Evolutionary conservation across 1,140 invertebrate genomes (phyloP).

Genomic region (Rhyzopertha dominica): DNA sequence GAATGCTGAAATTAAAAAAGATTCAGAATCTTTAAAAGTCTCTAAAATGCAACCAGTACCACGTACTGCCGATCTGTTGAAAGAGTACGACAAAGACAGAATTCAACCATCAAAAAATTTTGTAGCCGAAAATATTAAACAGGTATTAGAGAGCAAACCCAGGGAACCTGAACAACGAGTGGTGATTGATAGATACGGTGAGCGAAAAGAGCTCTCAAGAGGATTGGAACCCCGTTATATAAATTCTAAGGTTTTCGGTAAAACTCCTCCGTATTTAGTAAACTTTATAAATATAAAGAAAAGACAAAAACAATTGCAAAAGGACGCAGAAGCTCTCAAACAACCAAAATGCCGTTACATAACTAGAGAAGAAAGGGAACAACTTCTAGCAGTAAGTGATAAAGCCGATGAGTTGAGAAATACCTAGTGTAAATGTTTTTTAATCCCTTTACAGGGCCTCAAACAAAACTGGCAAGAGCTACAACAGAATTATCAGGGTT

Average conservation of each 20-base stretch:
- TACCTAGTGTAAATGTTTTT: slow-evolving; percentile 7
- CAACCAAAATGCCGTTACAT: slow-evolving; percentile 46
- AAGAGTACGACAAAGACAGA: slow-evolving; percentile 18
- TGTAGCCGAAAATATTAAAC: slow-evolving; percentile 50
- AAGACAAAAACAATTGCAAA: slow-evolving; percentile 30
- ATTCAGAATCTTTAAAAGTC: slow-evolving; percentile 16
- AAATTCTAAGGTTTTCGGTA: slow-evolving; percentile 33
- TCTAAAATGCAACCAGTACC: slow-evolving; percentile 26
- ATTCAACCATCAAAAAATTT: slow-evolving; percentile 36
- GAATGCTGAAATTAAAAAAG: slow-evolving; percentile 19
- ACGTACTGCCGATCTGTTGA: slow-evolving; percentile 11
- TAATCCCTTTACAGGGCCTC: slow-evolving; percentile 59
- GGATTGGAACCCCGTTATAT: slow-evolving; percentile 34
- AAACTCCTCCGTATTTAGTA: slow-evolving; percentile 33
- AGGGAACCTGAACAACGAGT: slow-evolving; percentile 47
- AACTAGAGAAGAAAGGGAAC: slow-evolving; percentile 46
- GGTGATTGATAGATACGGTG: slow-evolving; percentile 42
- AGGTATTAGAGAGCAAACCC: slow-evolving; percentile 48
- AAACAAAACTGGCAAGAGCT: slow-evolving; percentile 76
- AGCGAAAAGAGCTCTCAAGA: slow-evolving; percentile 37
- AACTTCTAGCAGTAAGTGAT: slow-evolving; percentile 44
- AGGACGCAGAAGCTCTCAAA: slow-evolving; percentile 39
- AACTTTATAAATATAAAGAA: slow-evolving; percentile 29
- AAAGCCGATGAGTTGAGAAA: no score
- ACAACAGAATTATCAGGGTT: slow-evolving; percentile 68